Evolutionary conservation across 1,140 invertebrate species (phyloP).

Genomic region (Drosophila melanica): DNA sequence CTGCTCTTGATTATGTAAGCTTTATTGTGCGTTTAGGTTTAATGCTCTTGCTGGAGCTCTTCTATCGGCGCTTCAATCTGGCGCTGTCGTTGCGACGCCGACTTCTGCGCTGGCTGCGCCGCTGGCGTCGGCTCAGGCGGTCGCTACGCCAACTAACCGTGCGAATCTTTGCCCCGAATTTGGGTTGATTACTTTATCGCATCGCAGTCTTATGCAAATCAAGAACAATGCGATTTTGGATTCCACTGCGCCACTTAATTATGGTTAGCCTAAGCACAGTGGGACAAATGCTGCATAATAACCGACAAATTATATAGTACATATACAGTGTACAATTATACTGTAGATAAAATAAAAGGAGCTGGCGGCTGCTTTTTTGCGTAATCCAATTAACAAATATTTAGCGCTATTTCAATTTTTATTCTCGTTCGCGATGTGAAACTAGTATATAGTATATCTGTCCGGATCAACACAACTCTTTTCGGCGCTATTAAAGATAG

Average conservation of each 20-base stretch:
- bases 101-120: conserved; percentile 35
- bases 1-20: not conserved
- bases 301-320: no score
- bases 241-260: conserved; percentile 19
- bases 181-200: conserved; percentile 51
- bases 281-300: not conserved
- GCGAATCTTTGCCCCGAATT: conserved; percentile 59
- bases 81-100: conserved; percentile 21
- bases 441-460: no score
- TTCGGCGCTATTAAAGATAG: no score
- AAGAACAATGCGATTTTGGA: conserved; percentile 25
- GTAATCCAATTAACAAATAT: no score
- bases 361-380: no score
- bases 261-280: conserved; percentile 14
- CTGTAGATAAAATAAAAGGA: no score
- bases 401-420: no score
- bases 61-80: conserved; percentile 33
- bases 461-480: no score
- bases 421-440: no score
- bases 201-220: conserved; percentile 39
- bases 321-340: no score
- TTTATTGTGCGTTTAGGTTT: conserved; percentile 16
- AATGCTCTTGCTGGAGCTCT: conserved; percentile 44
- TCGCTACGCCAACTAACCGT: conserved; percentile 47
- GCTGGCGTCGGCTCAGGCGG: conserved; percentile 36